These are phyloP conservation scores for Drosophila neoperkinsi DNA, from an alignment of 2,888 invertebrate genomes.

Conservation along the genomic window DNA sequence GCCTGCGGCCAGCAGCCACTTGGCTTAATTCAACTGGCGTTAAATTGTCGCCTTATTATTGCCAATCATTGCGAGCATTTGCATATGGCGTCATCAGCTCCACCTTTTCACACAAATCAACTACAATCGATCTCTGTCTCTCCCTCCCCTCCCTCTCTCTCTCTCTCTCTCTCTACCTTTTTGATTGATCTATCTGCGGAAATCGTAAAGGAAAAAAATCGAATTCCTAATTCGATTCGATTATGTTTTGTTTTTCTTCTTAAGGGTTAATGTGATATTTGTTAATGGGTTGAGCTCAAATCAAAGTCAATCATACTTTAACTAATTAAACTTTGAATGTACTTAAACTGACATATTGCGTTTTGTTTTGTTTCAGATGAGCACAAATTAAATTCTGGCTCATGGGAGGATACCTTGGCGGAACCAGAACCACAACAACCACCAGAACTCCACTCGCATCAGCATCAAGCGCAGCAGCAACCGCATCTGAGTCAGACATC, in stretches of 20 bases:
- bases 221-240: not conserved
- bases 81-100: constrained; percentile 31
- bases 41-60: constrained; percentile 32
- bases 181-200: not conserved
- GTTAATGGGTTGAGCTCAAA: not conserved
- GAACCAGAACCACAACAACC: constrained; percentile 37
- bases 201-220: not conserved
- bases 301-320: not conserved
- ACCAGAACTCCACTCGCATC: constrained; percentile 19
- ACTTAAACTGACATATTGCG: not conserved
- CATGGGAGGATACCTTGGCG: constrained; percentile 89
- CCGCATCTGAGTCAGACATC: constrained; percentile 34
- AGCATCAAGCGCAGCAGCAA: constrained; percentile 15
- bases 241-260: not conserved
- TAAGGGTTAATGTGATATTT: not conserved
- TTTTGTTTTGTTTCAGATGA: constrained; percentile 87
- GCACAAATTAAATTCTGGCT: constrained; percentile 90
- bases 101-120: not conserved
- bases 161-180: not conserved
- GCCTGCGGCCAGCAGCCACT: constrained; percentile 18
- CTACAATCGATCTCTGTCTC: not conserved
- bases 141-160: not conserved
- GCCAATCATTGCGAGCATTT: constrained; percentile 20
- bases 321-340: not conserved
- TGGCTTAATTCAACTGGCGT: constrained; percentile 30